Percentiles rank a stretch among this genome's conserved stretches.
Evolutionary conservation across 2,797 vertebrate species (phyloP).

Genomic region (Sus cebifrons): DNA sequence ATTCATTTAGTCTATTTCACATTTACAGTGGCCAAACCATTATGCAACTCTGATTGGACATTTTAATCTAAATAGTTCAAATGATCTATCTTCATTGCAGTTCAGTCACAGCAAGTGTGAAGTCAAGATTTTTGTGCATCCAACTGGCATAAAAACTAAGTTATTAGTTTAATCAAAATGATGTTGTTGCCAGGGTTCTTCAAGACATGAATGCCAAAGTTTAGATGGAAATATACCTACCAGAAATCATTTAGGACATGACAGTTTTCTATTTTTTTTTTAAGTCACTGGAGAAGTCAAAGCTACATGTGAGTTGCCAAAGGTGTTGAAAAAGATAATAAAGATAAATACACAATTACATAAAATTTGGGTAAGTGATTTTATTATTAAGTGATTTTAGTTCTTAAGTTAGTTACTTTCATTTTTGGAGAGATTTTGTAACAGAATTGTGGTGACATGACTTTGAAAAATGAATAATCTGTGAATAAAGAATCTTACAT

Average conservation of each 20-base stretch:
- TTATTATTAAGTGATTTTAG: too few relatives aligned
- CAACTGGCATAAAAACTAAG: constrained; percentile 58
- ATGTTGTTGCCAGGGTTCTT: constrained; percentile 21
- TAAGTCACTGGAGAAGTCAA: not conserved
- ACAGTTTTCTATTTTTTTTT: not conserved
- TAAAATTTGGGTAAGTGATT: not conserved
- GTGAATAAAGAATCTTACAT: not conserved
- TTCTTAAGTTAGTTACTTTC: not conserved
- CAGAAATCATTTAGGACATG: not conserved
- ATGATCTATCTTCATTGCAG: constrained; percentile 70
- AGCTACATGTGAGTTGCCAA: not conserved
- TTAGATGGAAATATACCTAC: not conserved
- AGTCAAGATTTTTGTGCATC: constrained; percentile 67
- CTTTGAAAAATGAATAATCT: not conserved
- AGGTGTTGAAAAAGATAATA: not conserved
- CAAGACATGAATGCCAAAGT: not conserved
- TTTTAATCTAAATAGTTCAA: constrained; percentile 77
- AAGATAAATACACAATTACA: not conserved
- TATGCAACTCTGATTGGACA: constrained; percentile 70
- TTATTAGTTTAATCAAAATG: constrained; percentile 62
- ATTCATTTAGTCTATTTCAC: constrained; percentile 76
- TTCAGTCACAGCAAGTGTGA: constrained; percentile 58
- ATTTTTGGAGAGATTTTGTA: not conserved
- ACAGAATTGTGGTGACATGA: not conserved
- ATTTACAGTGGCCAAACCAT: constrained; percentile 72